phyloP scores from a whole-genome alignment of 2,113 vertebrate species.

The Cyanocitta stelleri region DNA sequence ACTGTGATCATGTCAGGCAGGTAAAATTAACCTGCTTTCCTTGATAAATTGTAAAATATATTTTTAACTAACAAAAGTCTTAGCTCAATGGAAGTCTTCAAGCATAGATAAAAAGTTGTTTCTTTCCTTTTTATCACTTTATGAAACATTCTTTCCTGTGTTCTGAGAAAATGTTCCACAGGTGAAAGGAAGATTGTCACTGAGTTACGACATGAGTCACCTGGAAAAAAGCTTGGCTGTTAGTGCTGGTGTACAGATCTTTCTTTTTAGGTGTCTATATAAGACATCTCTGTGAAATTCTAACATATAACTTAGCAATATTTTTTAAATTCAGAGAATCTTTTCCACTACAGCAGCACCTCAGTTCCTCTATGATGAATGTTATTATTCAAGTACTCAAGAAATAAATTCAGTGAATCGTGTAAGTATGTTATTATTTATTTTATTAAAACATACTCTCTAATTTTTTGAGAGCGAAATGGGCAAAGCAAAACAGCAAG shows the following conservation, averaged over 20 bases:
- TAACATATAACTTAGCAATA: neutral
- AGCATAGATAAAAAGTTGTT: neutral
- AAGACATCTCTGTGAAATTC: neutral
- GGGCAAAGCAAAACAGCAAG: neutral
- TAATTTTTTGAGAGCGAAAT: neutral
- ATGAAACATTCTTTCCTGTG: neutral
- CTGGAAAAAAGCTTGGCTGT: neutral
- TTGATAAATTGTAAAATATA: neutral
- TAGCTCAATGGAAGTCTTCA: neutral
- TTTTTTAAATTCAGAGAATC: neutral
- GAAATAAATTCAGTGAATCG: neutral
- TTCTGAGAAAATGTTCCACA: neutral
- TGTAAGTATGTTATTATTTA: neutral
- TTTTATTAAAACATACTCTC: neutral
- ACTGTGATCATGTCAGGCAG: neutral
- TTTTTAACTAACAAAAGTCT: neutral
- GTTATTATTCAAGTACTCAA: neutral
- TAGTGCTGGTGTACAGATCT: neutral
- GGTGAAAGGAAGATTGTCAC: neutral
- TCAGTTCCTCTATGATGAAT: neutral
- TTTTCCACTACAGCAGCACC: neutral
- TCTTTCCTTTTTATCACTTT: neutral
- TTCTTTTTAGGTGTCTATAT: neutral
- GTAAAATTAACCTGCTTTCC: neutral
- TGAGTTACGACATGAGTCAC: neutral